Evolutionary conservation across 2,113 vertebrate genomes (phyloP).

Genomic region (Ctenomys sociabilis): DNA sequence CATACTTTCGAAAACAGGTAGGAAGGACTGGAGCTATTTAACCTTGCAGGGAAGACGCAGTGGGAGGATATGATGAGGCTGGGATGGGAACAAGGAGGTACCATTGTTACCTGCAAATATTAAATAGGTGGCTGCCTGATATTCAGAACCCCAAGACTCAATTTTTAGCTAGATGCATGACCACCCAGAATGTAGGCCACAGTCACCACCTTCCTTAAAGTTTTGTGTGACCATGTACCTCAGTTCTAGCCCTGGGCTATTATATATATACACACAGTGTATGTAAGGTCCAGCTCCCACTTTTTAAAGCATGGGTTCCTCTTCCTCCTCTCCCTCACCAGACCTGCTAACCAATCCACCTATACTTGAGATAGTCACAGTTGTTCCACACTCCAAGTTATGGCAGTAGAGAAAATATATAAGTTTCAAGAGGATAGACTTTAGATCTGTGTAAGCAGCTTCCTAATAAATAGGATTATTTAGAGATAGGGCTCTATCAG

Average conservation of each 20-base stretch:
- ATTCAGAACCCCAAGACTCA: too few species aligned
- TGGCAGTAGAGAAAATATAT: neutral
- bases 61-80: neutral
- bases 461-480: neutral
- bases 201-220: neutral
- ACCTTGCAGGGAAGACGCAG: neutral
- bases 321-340: neutral
- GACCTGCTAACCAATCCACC: neutral
- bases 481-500: neutral
- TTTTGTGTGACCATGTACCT: neutral
- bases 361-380: neutral
- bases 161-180: neutral
- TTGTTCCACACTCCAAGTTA: neutral
- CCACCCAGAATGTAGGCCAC: neutral
- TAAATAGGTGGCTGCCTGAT: neutral
- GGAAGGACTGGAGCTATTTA: neutral
- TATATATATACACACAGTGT: neutral
- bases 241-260: neutral
- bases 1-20: neutral
- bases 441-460: constrained; percentile 2
- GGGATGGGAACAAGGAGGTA: neutral
- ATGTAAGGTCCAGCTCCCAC: neutral
- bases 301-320: neutral
- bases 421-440: neutral
- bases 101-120: neutral